A percentile compares a stretch with the other conserved stretches of the same genome.
Conservation (phyloP, 2,888 invertebrate genomes). For the Chalcosyrphus nemorum region DNA sequence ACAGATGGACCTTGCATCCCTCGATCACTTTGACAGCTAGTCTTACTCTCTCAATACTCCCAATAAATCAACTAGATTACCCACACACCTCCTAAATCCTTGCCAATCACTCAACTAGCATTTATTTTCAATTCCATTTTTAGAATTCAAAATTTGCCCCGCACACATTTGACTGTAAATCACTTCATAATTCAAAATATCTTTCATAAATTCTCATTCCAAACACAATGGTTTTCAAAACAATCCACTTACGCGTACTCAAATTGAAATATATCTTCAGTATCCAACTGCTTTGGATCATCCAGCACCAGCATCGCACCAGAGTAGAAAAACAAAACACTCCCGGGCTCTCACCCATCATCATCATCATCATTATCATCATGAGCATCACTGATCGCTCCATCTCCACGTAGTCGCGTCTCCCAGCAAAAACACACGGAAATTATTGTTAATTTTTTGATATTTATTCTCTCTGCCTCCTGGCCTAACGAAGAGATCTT, state of each 20-base stretch:
- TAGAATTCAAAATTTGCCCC: slow-evolving; percentile 1
- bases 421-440: slow-evolving; percentile 38
- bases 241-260: slow-evolving; percentile 64
- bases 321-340: slow-evolving; percentile 56
- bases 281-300: slow-evolving; percentile 61
- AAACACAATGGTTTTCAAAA: slow-evolving; percentile 61
- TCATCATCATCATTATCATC: slow-evolving; percentile 33
- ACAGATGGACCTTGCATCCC: no score
- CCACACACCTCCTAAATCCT: background rate
- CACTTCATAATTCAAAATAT: slow-evolving; percentile 61
- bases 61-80: background rate
- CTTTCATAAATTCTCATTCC: slow-evolving; percentile 35
- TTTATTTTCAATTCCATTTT: slow-evolving; percentile 37
- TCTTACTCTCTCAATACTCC: background rate
- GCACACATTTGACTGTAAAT: slow-evolving; percentile 23
- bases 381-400: slow-evolving; percentile 19
- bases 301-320: slow-evolving; percentile 21
- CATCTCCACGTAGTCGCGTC: background rate
- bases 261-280: slow-evolving; percentile 58
- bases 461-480: slow-evolving; percentile 63
- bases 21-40: no score
- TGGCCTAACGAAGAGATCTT: background rate
- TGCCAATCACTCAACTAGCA: slow-evolving; percentile 6
- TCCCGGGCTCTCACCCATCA: slow-evolving; percentile 22
- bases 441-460: slow-evolving; percentile 68